phyloP scores from a whole-genome alignment of 2,113 vertebrate species.

The Psettodes erumei region DNA sequence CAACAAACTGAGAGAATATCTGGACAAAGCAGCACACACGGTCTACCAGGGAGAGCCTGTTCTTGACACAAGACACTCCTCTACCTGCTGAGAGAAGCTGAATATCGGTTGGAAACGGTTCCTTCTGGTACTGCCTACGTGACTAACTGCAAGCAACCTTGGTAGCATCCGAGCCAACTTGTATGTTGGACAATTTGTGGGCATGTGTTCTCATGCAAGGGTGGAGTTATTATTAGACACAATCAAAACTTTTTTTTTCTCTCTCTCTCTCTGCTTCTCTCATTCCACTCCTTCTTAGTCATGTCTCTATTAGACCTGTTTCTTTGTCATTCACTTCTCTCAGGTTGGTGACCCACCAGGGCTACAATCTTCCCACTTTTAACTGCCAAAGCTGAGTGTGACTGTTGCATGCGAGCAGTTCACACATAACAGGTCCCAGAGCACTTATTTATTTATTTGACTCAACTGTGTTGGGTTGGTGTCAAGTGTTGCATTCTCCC shows the following conservation, averaged over 20 bases:
- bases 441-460: slow-evolving; percentile 2
- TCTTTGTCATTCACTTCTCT: background rate
- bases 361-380: background rate
- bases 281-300: slow-evolving; percentile 22
- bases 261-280: background rate
- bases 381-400: background rate
- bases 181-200: background rate
- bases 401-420: background rate
- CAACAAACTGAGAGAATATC: slow-evolving; percentile 11
- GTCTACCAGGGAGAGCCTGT: background rate
- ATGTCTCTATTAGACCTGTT: slow-evolving; percentile 21
- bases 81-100: background rate
- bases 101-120: slow-evolving; percentile 14
- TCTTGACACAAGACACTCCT: slow-evolving; percentile 34
- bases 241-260: no score
- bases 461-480: background rate
- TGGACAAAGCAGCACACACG: background rate
- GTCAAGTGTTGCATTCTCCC: background rate
- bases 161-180: background rate
- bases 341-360: background rate
- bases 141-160: slow-evolving; percentile 47
- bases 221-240: slow-evolving; percentile 39
- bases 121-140: background rate
- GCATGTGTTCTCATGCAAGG: slow-evolving; percentile 53
- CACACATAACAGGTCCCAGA: background rate